Base-by-base conservation (phyloP, 2,888 invertebrate species). In the Drosophila kambysellisi region DNA sequence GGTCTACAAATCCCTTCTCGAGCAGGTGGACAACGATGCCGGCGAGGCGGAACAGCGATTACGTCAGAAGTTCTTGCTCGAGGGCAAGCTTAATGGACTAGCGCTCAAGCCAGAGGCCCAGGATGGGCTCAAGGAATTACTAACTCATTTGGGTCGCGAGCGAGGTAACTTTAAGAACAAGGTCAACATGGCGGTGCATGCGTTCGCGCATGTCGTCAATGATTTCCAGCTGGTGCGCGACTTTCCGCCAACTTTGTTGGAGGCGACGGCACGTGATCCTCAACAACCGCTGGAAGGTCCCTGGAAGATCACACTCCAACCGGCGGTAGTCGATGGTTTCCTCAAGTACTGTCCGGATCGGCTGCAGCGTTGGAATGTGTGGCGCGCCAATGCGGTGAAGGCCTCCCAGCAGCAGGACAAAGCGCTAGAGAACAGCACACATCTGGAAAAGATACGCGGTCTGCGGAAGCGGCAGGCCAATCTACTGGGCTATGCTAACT, bases 341-440 rank as follows among this genome's bases (percentile, higher is more conserved):
- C 94, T 99, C 94, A 96, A 97, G 92, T 95, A 97, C 92, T 99
- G 99, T 91, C 96, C 97, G 0, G 96, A 97, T 90, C 94, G 97
- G 72, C 94, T 95, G 43, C 92, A 96, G 48, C 94, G 99, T 39
- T 97, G 96, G 96, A 97, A 97, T 90, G 93, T 97, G 0, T 99
- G 98, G 98, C 95, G 96, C 74, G 97, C 97, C 0, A 94, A 95
- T 90, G 95, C 95, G 1, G 94, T 95, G 63, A 94, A 97, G 77
- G 96, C 96, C 46, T 96, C 97, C 0, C 94, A 94, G 53, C 90
- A 92, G 37, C 93, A 94, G n/a, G 95, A 96, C 25, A 95, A 94
- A 89, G 93, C 95, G 79, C 88, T 96, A 74, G 95, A 95, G 92
- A 97, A 96, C 25, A 97, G 97, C 90, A 93, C 95, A 0, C 94